Percentiles rank a stretch among this genome's conserved stretches.
These are phyloP conservation scores for Dreissena polymorpha DNA, from an alignment of 1,140 invertebrate species.

Conservation along the genomic window DNA sequence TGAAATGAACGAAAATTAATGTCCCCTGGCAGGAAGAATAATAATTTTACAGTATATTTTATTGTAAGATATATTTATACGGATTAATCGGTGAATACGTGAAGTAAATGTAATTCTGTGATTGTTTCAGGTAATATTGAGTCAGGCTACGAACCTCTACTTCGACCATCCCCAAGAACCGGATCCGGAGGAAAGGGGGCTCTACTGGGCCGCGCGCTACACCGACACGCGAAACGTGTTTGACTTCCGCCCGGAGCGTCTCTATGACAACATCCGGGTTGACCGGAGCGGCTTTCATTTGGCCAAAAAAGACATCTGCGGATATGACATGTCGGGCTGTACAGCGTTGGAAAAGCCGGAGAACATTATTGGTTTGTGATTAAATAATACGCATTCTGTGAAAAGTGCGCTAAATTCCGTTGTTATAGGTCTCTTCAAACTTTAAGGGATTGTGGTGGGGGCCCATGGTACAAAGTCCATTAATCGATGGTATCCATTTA, in stretches of 20 bases:
- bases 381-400: too few species aligned
- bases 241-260: slow-evolving; percentile 53
- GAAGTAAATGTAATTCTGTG: too few species aligned
- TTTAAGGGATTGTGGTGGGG: too few species aligned
- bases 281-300: slow-evolving; percentile 29
- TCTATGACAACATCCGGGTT: slow-evolving; percentile 55
- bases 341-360: slow-evolving; percentile 40
- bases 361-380: slow-evolving; percentile 54
- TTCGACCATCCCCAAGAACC: slow-evolving; percentile 68
- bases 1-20: too few species aligned
- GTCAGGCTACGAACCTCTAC: slow-evolving; percentile 66
- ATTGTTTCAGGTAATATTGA: slow-evolving; percentile 60
- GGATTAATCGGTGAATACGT: too few species aligned
- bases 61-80: too few species aligned
- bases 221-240: slow-evolving; percentile 57
- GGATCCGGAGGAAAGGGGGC: slow-evolving; percentile 64
- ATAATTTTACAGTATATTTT: too few species aligned
- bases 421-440: too few species aligned
- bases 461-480: too few species aligned
- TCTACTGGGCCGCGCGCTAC: slow-evolving; percentile 61
- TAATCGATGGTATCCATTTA: too few species aligned
- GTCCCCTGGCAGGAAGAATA: too few species aligned
- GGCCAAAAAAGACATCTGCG: slow-evolving; percentile 25
- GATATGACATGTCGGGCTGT: slow-evolving; percentile 41
- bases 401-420: too few species aligned